These are phyloP conservation scores for Lasioglossum figueresi DNA, from an alignment of 2,888 invertebrate species.

Conservation along the genomic window DNA sequence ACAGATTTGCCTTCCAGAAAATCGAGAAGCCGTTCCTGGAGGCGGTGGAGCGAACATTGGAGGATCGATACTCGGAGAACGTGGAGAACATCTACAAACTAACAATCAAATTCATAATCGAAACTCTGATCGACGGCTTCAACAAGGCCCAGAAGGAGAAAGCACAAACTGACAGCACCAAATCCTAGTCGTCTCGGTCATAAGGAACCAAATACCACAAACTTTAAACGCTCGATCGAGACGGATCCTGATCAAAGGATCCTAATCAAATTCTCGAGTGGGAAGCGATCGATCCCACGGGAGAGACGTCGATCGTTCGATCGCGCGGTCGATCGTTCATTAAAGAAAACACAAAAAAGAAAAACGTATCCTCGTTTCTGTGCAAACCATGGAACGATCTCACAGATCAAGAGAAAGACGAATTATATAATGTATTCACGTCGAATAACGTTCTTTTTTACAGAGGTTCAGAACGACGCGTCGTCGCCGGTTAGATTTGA, in stretches of 20 bases:
- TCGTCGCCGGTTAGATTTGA: constrained; percentile 46
- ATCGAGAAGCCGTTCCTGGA: constrained; percentile 95
- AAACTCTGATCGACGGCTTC: constrained; percentile 92
- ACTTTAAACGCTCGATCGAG: constrained; percentile 21
- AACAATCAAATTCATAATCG: constrained; percentile 94
- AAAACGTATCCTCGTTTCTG: constrained; percentile 4
- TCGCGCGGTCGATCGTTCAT: constrained; percentile 44
- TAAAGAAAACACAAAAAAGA: neutral
- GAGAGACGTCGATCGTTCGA: constrained; percentile 6
- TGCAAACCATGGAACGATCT: constrained; percentile 11
- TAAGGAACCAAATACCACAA: constrained; percentile 26
- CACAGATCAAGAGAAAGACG: constrained; percentile 13
- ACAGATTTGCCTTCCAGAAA: constrained; percentile 87
- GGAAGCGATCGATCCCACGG: constrained; percentile 17
- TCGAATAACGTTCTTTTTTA: constrained; percentile 41
- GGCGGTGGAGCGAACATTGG: constrained; percentile 93
- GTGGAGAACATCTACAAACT: constrained; percentile 95
- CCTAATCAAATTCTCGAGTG: neutral
- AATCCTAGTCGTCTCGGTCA: constrained; percentile 71
- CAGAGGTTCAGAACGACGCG: constrained; percentile 22
- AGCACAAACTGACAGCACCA: constrained; percentile 65
- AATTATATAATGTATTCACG: constrained; percentile 27
- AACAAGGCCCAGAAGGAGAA: constrained; percentile 86
- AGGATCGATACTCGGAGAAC: constrained; percentile 94
- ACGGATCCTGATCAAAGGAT: constrained; percentile 15